Percentiles rank a stretch among this genome's conserved stretches.
These are phyloP conservation scores for Ornithoptera priamus DNA, from an alignment of 2,888 invertebrate genomes.

Conservation along the genomic window DNA sequence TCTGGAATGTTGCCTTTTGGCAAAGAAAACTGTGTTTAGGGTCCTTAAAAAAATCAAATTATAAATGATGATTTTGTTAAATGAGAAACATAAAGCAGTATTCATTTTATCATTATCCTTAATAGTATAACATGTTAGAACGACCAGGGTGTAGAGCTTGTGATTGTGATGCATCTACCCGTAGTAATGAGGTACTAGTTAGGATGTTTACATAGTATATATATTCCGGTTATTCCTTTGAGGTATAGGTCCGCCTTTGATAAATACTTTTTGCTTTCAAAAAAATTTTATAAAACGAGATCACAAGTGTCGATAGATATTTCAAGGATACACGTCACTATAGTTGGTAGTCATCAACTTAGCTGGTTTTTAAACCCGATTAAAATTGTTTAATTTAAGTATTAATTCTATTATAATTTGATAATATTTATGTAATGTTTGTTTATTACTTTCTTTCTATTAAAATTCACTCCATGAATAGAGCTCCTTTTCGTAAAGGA, in stretches of 20 bases:
- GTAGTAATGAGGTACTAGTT: too few relatives aligned
- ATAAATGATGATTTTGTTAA: neutral
- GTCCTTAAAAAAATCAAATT: constrained; percentile 12
- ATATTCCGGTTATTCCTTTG: neutral
- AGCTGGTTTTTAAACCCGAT: too few relatives aligned
- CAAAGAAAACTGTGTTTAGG: constrained; percentile 34
- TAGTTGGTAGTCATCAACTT: too few relatives aligned
- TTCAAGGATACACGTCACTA: too few relatives aligned
- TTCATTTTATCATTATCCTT: too few relatives aligned
- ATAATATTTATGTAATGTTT: neutral
- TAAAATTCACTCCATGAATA: constrained; percentile 18
- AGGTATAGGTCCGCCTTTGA: too few relatives aligned
- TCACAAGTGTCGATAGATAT: too few relatives aligned
- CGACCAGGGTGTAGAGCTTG: too few relatives aligned
- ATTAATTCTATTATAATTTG: neutral
- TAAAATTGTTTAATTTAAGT: neutral
- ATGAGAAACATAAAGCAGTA: neutral
- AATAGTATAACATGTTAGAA: too few relatives aligned
- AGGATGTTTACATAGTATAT: neutral
- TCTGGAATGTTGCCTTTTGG: constrained; percentile 74
- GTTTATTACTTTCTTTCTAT: constrained; percentile 8
- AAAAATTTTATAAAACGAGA: too few relatives aligned
- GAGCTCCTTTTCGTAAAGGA: constrained; percentile 19
- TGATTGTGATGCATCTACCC: too few relatives aligned
- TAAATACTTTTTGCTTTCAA: too few relatives aligned